These are phyloP conservation scores for Archilochus colubris DNA, from an alignment of 2,113 vertebrate genomes.

Conservation along the genomic window DNA sequence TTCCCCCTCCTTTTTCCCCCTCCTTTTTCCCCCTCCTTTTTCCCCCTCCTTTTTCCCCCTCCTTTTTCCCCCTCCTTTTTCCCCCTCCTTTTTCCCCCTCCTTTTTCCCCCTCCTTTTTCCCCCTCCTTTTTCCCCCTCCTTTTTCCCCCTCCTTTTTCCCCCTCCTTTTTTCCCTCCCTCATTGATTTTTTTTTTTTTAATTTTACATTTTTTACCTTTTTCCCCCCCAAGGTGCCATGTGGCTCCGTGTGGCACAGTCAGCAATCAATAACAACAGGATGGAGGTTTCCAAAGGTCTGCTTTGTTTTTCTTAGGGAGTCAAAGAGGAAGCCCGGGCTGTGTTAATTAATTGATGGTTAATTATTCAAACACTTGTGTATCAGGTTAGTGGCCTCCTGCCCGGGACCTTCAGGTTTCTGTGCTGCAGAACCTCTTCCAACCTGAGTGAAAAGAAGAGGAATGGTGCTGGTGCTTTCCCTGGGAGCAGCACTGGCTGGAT, in stretches of 20 bases:
- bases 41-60: no score
- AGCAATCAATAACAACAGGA: fast-evolving
- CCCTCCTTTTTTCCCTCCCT: no score
- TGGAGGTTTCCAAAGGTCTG: background rate
- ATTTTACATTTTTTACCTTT: no score
- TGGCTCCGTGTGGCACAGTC: background rate
- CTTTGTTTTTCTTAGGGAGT: background rate
- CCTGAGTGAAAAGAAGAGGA: fast-evolving
- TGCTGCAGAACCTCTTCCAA: background rate
- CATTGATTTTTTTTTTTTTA: fast-evolving
- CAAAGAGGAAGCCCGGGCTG: background rate
- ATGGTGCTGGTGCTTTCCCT: fast-evolving
- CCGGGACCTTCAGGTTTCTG: background rate
- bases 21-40: no score
- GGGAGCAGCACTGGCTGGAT: fast-evolving
- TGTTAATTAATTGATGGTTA: conserved; percentile 55
- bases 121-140: no score
- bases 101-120: no score
- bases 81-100: no score
- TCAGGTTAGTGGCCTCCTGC: conserved; percentile 1
- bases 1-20: no score
- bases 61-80: no score
- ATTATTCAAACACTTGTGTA: conserved; percentile 31
- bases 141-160: no score
- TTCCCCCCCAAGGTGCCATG: background rate